A percentile compares a stretch with the other conserved stretches of the same genome.
Evolutionary conservation across 2,797 vertebrate species (phyloP).

Genomic region (Ptychadena robeensis): DNA sequence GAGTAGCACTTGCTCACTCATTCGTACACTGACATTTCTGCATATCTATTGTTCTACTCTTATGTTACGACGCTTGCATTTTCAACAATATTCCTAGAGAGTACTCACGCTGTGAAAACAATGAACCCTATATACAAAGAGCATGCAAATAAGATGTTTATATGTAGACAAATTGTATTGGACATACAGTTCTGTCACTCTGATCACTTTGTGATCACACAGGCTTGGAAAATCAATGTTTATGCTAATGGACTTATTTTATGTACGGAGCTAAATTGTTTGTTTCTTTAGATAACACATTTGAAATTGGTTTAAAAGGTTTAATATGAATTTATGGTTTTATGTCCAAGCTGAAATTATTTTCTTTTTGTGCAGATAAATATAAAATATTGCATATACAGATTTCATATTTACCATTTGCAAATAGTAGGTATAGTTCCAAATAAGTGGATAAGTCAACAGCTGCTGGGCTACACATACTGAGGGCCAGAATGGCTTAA

Average conservation of each 20-base stretch:
- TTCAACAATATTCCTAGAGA: constrained; percentile 21
- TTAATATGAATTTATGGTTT: no score
- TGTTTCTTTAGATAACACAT: no score
- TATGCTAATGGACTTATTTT: background rate
- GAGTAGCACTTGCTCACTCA: constrained; percentile 51
- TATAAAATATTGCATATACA: no score
- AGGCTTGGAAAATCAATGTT: background rate
- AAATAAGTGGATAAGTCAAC: no score
- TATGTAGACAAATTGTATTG: background rate
- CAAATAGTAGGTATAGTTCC: no score
- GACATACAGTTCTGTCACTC: background rate
- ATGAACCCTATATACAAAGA: background rate
- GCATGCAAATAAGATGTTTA: background rate
- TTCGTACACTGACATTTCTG: constrained; percentile 31
- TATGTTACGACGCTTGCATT: constrained; percentile 6
- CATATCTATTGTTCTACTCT: constrained; percentile 34
- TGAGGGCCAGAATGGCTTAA: no score
- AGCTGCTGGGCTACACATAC: no score
- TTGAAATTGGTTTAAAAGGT: no score
- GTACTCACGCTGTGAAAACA: background rate
- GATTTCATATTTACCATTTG: no score
- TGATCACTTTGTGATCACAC: background rate
- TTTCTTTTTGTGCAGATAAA: no score
- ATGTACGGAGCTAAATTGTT: background rate
- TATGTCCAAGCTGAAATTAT: no score